Base-by-base conservation (phyloP, 2,888 invertebrate species). In the Cerceris ruficornis region DNA sequence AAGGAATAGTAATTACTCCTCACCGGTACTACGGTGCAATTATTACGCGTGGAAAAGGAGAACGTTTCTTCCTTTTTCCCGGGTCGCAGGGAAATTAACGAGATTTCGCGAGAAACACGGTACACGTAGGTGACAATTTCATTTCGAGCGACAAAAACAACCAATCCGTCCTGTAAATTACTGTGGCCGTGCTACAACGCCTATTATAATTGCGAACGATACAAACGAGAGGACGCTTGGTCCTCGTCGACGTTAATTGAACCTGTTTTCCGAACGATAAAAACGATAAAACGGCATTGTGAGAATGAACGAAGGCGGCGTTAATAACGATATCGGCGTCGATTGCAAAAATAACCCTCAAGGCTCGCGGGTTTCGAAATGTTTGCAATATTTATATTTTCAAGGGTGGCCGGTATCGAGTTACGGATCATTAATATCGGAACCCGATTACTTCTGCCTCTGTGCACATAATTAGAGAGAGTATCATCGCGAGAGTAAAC, bases 381-480 rank as follows among this genome's bases (percentile, higher is more conserved):
- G 5, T 46, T 46, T 46, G 13, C 2, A 13, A 46, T 8, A 46
- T 46, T 46, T 46, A 46, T 46, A 46, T 11, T 46, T 46, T 11
- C 46, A 11, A 46, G 46, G 13, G 13, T 13, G 13, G 46, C 9
- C 9, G 8, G 54, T 54, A 13, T 39, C 43, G 42, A 52, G n/a
- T 61, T 69, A 60, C 65, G 55, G 46, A 58, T 17, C 60, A 61
- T 77, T 69, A 74, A 13, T 60, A 39, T 59, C 15, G 41, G 14
- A 64, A 58, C 61, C 42, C 49, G 46, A n/a, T 64, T 59, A 59
- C 64, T 68, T 64, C 13, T 28, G 41, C n/a, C 74, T 69, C 50
- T 65, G 75, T 65, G 8, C 39, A n/a, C 54, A 42, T 74, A 77
- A 77, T 74, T 57, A 46, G 43, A 60, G 60, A 2, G 41, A 13